phyloP scores from a whole-genome alignment of 2,113 vertebrate genomes.

The Varanus salvator region DNA sequence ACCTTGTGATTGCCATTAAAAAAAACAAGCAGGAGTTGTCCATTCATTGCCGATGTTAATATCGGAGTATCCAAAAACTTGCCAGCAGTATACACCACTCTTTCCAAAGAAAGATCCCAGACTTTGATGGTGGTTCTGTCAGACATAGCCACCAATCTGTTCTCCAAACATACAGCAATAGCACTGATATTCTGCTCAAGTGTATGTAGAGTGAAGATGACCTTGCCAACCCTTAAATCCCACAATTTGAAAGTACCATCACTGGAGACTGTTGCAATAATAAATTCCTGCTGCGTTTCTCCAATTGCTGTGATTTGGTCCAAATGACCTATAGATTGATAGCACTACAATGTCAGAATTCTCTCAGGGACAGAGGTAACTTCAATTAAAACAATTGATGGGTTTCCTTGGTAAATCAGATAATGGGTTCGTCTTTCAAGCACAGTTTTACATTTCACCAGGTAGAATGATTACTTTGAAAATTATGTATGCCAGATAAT shows the following conservation, averaged over 20 bases:
- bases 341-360: neutral
- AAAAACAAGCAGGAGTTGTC: slow-evolving; percentile 53
- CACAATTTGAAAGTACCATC: slow-evolving; percentile 76
- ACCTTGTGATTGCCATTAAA: slow-evolving; percentile 69
- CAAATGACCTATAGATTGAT: slow-evolving; percentile 69
- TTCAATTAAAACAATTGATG: neutral
- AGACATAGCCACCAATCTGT: slow-evolving; percentile 71
- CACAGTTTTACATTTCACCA: neutral
- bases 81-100: slow-evolving; percentile 62
- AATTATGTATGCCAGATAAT: neutral
- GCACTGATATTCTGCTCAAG: slow-evolving; percentile 59
- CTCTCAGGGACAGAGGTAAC: neutral
- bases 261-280: slow-evolving; percentile 63
- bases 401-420: neutral
- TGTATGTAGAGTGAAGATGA: slow-evolving; percentile 57
- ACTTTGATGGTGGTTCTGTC: slow-evolving; percentile 71
- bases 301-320: slow-evolving; percentile 72
- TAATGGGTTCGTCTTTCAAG: neutral
- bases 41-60: slow-evolving; percentile 67
- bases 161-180: slow-evolving; percentile 68
- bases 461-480: neutral
- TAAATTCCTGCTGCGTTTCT: slow-evolving; percentile 49
- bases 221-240: slow-evolving; percentile 65
- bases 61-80: slow-evolving; percentile 66
- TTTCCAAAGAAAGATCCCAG: slow-evolving; percentile 70